Conservation (phyloP, 2,113 vertebrate genomes). For the Theristicus caerulescens region DNA sequence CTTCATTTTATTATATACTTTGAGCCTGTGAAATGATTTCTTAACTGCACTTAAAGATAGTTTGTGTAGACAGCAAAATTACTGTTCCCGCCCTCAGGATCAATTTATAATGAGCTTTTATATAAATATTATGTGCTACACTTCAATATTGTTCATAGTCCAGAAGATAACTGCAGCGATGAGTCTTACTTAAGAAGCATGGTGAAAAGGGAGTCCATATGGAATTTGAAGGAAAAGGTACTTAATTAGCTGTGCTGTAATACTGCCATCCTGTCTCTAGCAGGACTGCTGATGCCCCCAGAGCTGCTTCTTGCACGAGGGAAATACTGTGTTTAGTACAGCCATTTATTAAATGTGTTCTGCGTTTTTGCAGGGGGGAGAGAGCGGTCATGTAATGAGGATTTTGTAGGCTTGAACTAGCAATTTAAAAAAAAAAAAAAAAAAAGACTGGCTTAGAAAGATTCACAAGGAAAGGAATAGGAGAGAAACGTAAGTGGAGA, state of each 20-base stretch:
- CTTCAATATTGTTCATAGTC: conserved; percentile 35
- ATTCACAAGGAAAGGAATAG: not conserved
- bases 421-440: not conserved
- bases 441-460: not conserved
- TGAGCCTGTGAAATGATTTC: conserved; percentile 47
- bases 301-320: not conserved
- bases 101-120: conserved; percentile 40
- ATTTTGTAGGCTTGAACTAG: not conserved
- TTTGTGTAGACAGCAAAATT: conserved; percentile 58
- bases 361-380: accelerated
- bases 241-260: conserved; percentile 19
- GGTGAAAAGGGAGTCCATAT: not conserved
- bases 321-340: not conserved
- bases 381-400: not conserved
- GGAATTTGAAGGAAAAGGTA: conserved; percentile 16
- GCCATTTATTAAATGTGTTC: not conserved
- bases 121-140: conserved; percentile 47
- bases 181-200: conserved; percentile 42
- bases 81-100: conserved; percentile 38
- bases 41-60: conserved; percentile 51
- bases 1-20: conserved; percentile 55
- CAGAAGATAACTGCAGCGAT: conserved; percentile 7
- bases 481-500: not conserved
- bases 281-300: not conserved
- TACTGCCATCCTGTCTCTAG: not conserved